phyloP scores from a whole-genome alignment of 2,797 vertebrate species.

The Onychomys torridus region DNA sequence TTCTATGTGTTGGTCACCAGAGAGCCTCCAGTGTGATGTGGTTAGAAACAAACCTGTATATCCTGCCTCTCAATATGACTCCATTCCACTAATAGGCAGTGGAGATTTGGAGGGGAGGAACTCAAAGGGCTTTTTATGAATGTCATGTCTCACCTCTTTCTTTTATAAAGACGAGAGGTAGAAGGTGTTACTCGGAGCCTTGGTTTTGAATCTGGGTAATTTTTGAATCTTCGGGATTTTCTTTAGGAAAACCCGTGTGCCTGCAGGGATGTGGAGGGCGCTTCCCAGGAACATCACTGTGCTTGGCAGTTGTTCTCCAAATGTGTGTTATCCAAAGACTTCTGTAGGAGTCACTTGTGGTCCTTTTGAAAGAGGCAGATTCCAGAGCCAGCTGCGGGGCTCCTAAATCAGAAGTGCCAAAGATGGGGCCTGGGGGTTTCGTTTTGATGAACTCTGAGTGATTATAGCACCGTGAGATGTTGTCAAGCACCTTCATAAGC shows the following conservation, averaged over 20 bases:
- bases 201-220: background rate
- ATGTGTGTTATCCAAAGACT: background rate
- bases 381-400: background rate
- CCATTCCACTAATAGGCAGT: background rate
- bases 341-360: background rate
- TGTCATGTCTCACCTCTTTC: background rate
- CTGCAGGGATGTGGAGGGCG: background rate
- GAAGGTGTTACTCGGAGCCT: background rate
- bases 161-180: background rate
- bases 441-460: background rate
- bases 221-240: background rate
- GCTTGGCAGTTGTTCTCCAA: background rate
- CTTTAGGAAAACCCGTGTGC: background rate
- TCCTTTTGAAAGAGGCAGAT: background rate
- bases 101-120: background rate
- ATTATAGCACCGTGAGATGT: background rate
- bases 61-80: background rate
- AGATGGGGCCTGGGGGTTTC: background rate
- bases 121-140: background rate
- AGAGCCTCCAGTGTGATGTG: accelerated
- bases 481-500: background rate
- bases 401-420: background rate
- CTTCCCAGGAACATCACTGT: background rate
- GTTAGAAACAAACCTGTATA: background rate
- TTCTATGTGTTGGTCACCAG: background rate